Percentiles rank a stretch among this genome's conserved stretches.
These are phyloP conservation scores for Synanthedon formicaeformis DNA, from an alignment of 2,888 invertebrate species.

Conservation along the genomic window DNA sequence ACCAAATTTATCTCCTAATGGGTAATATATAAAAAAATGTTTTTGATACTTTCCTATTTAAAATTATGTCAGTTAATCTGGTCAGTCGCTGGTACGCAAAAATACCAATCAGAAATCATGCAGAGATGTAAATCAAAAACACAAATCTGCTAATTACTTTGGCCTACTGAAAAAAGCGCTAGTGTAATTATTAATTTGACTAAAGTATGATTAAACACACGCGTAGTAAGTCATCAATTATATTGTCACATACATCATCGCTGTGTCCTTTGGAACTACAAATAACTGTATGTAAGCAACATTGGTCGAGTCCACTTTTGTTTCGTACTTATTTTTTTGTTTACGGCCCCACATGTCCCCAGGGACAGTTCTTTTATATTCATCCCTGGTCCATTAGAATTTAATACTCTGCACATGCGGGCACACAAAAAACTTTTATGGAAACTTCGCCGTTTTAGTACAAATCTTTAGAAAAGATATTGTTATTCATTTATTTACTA, in stretches of 20 bases:
- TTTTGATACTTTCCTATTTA: too few relatives aligned
- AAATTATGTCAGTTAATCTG: too few relatives aligned
- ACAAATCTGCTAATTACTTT: neutral
- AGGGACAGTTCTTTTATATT: conserved; percentile 26
- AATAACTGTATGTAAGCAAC: conserved; percentile 2
- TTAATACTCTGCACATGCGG: conserved; percentile 48
- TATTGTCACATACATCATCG: conserved; percentile 20
- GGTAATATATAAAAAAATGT: too few relatives aligned
- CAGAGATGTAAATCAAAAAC: neutral
- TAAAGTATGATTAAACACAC: conserved; percentile 1
- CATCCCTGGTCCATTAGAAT: conserved; percentile 23
- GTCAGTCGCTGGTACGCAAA: too few relatives aligned
- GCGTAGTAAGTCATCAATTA: conserved; percentile 15
- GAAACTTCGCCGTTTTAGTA: neutral
- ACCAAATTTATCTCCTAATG: too few relatives aligned
- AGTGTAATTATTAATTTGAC: neutral
- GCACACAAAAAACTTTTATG: conserved; percentile 8
- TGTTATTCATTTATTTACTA: too few relatives aligned
- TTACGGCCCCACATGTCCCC: conserved; percentile 36
- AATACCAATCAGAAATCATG: too few relatives aligned
- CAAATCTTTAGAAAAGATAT: too few relatives aligned
- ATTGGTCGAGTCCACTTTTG: conserved; percentile 19
- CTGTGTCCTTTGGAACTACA: conserved; percentile 2
- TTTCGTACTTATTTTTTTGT: conserved; percentile 38
- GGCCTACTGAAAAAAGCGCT: neutral